These are phyloP conservation scores for Todus mexicanus DNA, from an alignment of 2,797 vertebrate genomes.

Conservation along the genomic window DNA sequence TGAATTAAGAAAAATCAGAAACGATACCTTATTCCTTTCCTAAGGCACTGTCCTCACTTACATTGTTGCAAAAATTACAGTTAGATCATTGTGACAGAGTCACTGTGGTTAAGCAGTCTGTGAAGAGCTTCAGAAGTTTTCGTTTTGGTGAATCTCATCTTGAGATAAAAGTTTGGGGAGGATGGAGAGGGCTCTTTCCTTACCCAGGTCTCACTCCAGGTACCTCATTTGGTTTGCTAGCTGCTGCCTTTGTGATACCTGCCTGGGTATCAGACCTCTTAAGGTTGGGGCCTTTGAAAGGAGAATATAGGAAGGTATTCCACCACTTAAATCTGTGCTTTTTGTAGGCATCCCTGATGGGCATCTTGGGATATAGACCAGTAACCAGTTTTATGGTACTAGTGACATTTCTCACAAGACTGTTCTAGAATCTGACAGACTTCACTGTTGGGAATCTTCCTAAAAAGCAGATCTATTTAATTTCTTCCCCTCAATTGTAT, in stretches of 20 bases:
- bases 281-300: not conserved
- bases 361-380: not conserved
- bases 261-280: not conserved
- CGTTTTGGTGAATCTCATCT: not conserved
- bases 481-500: not conserved
- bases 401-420: not conserved
- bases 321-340: not conserved
- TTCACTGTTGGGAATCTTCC: not conserved
- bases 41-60: not conserved
- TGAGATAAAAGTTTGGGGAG: not conserved
- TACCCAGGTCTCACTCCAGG: not conserved
- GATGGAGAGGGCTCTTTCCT: not conserved
- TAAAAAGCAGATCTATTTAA: not conserved
- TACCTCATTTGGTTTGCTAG: not conserved
- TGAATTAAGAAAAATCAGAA: not conserved
- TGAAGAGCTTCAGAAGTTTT: not conserved
- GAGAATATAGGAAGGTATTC: not conserved
- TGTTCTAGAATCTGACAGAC: not conserved
- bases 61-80: not conserved
- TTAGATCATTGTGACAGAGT: not conserved
- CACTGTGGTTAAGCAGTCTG: not conserved
- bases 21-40: not conserved
- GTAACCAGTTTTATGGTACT: not conserved
- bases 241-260: not conserved
- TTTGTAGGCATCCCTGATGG: accelerated